Conservation (phyloP, 2,888 invertebrate species). For the Drosophila ustulata region DNA sequence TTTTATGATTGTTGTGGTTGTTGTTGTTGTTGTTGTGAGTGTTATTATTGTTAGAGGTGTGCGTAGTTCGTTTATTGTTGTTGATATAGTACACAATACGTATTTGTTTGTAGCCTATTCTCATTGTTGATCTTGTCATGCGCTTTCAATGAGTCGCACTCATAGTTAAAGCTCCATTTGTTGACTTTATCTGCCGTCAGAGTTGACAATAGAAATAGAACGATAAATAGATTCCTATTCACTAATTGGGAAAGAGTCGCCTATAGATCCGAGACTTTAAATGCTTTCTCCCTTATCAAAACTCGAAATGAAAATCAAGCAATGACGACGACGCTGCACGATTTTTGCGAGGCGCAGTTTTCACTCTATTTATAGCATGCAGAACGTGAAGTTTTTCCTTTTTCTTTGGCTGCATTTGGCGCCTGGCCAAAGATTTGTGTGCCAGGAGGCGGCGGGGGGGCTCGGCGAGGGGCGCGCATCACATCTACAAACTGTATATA, state of each 20-base stretch:
- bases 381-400: constrained; percentile 62
- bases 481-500: constrained; percentile 29
- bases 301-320: constrained; percentile 27
- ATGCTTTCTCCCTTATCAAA: constrained; percentile 37
- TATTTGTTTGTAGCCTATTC: constrained; percentile 2
- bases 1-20: constrained; percentile 38
- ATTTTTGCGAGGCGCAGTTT: constrained; percentile 55
- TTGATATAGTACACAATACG: constrained; percentile 21
- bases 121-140: constrained; percentile 28
- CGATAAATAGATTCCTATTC: constrained; percentile 25
- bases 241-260: constrained; percentile 44
- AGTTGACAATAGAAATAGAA: constrained; percentile 42
- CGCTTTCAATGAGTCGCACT: constrained; percentile 35
- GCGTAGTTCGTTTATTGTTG: constrained; percentile 30
- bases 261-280: constrained; percentile 19
- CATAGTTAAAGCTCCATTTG: constrained; percentile 33
- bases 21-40: constrained; percentile 30
- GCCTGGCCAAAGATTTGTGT: constrained; percentile 66
- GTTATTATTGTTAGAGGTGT: constrained; percentile 48
- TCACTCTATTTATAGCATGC: constrained; percentile 75
- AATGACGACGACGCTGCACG: constrained; percentile 12
- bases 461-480: background rate
- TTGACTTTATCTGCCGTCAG: constrained; percentile 37
- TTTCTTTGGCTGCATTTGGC: constrained; percentile 65
- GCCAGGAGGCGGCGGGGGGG: constrained; percentile 25